phyloP scores from a whole-genome alignment of 2,888 invertebrate genomes.

The Cheilosia variabilis region DNA sequence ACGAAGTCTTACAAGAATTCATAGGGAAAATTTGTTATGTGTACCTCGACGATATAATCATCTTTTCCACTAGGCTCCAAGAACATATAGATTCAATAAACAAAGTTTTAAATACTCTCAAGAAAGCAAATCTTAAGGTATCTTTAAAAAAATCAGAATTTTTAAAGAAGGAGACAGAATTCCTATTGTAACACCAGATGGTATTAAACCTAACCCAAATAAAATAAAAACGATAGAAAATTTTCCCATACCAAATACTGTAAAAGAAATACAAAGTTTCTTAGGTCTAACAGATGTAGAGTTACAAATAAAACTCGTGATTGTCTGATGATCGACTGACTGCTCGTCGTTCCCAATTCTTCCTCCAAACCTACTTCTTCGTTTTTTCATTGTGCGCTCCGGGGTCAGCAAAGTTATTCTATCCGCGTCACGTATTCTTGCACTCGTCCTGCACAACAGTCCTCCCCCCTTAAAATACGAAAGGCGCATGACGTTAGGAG shows the following conservation, averaged over 20 bases:
- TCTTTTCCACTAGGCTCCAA: conserved; percentile 53
- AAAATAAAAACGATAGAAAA: conserved; percentile 12
- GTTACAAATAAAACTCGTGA: no score
- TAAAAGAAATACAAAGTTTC: conserved; percentile 14
- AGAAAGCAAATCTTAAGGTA: conserved; percentile 40
- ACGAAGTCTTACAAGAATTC: conserved; percentile 78
- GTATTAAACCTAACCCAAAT: neutral
- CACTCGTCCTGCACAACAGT: no score
- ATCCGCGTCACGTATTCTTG: no score
- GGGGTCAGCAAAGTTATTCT: no score
- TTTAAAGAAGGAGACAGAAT: conserved; percentile 71
- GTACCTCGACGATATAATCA: conserved; percentile 71
- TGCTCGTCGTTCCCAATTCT: no score
- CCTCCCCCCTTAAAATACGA: no score
- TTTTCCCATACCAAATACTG: conserved; percentile 8
- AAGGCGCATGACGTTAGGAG: no score
- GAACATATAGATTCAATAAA: conserved; percentile 62
- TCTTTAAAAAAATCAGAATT: conserved; percentile 74
- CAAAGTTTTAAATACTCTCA: conserved; percentile 51
- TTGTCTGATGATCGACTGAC: no score
- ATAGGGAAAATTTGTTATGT: conserved; percentile 73
- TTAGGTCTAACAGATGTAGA: conserved; percentile 4
- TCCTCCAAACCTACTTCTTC: no score
- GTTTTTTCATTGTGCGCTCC: no score
- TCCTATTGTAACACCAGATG: conserved; percentile 74